phyloP scores from a whole-genome alignment of 2,888 invertebrate species.

The Cacoxenus indagator region DNA sequence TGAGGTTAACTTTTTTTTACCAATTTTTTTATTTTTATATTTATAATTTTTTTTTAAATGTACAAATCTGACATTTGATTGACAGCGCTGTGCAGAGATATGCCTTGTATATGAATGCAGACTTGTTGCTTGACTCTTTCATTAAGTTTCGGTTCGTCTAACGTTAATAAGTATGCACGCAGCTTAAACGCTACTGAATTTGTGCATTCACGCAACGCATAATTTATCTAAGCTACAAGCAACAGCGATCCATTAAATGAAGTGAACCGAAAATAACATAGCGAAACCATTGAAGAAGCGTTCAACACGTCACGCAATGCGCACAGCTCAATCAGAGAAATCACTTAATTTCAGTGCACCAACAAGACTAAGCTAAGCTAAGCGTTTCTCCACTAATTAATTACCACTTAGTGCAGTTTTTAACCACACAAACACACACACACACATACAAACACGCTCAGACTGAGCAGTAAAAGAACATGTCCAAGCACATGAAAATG shows the following conservation, averaged over 20 bases:
- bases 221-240: slow-evolving; percentile 13
- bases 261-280: background rate
- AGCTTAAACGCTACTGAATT: background rate
- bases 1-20: no score
- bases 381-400: slow-evolving; percentile 15
- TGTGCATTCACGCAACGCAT: background rate
- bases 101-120: background rate
- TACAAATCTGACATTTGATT: slow-evolving; percentile 55
- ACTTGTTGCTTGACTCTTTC: slow-evolving; percentile 30
- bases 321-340: slow-evolving; percentile 9
- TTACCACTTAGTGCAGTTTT: slow-evolving; percentile 21
- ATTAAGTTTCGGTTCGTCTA: background rate
- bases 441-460: background rate
- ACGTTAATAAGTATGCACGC: background rate
- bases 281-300: background rate
- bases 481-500: slow-evolving; percentile 28
- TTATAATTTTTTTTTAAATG: slow-evolving; percentile 27
- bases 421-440: background rate
- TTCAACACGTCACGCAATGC: background rate
- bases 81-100: slow-evolving; percentile 33
- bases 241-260: background rate
- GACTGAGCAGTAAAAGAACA: background rate
- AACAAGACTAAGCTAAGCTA: background rate
- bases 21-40: background rate
- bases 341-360: slow-evolving; percentile 2